A percentile compares a stretch with the other conserved stretches of the same genome.
phyloP scores from a whole-genome alignment of 2,797 vertebrate genomes.

The Apodemus agrarius region DNA sequence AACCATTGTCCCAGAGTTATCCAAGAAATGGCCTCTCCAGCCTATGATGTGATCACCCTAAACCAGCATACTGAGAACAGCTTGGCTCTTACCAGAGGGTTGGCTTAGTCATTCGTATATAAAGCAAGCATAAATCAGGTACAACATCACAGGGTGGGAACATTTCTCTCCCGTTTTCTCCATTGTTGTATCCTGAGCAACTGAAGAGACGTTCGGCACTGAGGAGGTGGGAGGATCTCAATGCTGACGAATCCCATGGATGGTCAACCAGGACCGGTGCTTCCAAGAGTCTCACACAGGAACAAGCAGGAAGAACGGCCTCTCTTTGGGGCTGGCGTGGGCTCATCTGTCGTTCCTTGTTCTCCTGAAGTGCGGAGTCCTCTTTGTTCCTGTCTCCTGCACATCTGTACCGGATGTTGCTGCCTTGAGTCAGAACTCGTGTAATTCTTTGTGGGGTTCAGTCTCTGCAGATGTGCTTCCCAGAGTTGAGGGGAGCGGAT shows the following conservation, averaged over 20 bases:
- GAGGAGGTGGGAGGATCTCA: neutral
- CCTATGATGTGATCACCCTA: neutral
- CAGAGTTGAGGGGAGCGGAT: neutral
- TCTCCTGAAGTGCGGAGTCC: neutral
- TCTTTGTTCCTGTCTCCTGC: slow-evolving; percentile 57
- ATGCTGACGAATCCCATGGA: neutral
- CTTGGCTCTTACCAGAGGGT: slow-evolving; percentile 7
- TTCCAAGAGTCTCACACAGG: slow-evolving; percentile 22
- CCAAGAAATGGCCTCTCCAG: neutral
- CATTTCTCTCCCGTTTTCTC: neutral
- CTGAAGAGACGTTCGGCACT: neutral
- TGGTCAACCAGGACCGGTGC: neutral
- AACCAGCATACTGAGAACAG: slow-evolving; percentile 29
- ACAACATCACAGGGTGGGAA: neutral
- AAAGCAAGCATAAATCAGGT: neutral
- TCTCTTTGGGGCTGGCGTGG: slow-evolving; percentile 24
- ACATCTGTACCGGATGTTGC: slow-evolving; percentile 53
- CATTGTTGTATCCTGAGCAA: neutral
- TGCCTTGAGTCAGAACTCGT: slow-evolving; percentile 28
- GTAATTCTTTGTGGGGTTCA: neutral
- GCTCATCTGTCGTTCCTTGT: neutral
- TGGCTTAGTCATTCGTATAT: slow-evolving; percentile 3
- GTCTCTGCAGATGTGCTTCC: neutral
- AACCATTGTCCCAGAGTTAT: neutral
- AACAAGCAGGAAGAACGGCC: slow-evolving; percentile 61